These are phyloP conservation scores for Pangasius sanitwongsei DNA, from an alignment of 2,797 vertebrate species.

Conservation along the genomic window DNA sequence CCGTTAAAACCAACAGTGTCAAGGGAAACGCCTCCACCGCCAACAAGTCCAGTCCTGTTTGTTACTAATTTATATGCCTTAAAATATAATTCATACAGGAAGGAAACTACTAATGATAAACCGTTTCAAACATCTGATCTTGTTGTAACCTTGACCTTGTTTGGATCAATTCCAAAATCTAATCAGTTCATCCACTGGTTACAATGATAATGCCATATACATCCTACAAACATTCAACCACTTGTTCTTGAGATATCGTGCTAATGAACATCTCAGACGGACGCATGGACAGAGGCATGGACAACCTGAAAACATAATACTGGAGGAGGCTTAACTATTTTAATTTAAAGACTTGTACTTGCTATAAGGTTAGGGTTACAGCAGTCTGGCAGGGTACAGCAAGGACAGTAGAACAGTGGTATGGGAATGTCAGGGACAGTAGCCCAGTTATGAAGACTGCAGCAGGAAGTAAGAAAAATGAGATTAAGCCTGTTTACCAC, in stretches of 20 bases:
- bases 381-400: accelerated
- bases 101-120: neutral
- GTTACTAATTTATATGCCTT: neutral
- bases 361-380: constrained; percentile 1
- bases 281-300: neutral
- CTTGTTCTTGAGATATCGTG: neutral
- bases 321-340: neutral
- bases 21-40: neutral
- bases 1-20: neutral
- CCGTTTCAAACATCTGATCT: neutral
- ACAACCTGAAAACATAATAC: neutral
- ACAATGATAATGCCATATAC: neutral
- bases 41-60: neutral
- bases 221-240: neutral
- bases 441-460: neutral
- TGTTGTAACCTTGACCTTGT: neutral
- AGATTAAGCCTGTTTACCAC: too few species aligned
- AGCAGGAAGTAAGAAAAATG: neutral
- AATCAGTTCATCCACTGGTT: neutral
- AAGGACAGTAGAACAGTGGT: neutral
- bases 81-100: neutral
- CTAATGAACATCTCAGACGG: neutral
- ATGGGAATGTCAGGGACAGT: neutral
- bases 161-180: neutral
- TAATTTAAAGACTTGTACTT: neutral